Evolutionary conservation across 2,888 invertebrate species (phyloP).

Genomic region (Oscheius sp.): DNA sequence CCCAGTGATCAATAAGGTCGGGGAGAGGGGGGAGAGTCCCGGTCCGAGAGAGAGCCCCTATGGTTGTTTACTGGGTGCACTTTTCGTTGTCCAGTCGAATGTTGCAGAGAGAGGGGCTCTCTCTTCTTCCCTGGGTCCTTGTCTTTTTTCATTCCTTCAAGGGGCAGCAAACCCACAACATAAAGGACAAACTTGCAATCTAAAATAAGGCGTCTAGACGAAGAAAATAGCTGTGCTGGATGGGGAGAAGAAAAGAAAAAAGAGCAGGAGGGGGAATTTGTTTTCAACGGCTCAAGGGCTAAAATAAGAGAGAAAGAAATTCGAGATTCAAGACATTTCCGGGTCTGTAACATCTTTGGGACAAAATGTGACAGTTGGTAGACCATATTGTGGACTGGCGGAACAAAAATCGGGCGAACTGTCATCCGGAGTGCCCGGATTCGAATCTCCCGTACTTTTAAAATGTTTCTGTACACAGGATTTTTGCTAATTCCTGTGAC

Average conservation of each 20-base stretch:
- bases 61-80: conserved; percentile 33
- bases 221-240: conserved; percentile 1
- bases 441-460: too few relatives aligned
- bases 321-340: background rate
- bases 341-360: too few relatives aligned
- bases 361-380: too few relatives aligned
- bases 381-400: too few relatives aligned
- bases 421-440: too few relatives aligned
- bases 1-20: conserved; percentile 20
- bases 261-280: background rate
- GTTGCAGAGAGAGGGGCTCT: background rate
- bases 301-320: background rate
- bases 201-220: conserved; percentile 14
- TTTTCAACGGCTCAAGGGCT: background rate
- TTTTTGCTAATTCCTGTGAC: too few relatives aligned
- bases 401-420: too few relatives aligned
- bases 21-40: background rate
- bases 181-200: background rate
- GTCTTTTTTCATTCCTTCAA: background rate
- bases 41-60: too few relatives aligned
- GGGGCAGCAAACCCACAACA: conserved; percentile 5
- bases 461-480: too few relatives aligned
- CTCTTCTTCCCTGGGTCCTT: background rate
- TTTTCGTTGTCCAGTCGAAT: conserved; percentile 3
- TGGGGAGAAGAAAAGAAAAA: background rate